Base-by-base conservation (phyloP, 2,888 invertebrate genomes). In the Thera britannica region DNA sequence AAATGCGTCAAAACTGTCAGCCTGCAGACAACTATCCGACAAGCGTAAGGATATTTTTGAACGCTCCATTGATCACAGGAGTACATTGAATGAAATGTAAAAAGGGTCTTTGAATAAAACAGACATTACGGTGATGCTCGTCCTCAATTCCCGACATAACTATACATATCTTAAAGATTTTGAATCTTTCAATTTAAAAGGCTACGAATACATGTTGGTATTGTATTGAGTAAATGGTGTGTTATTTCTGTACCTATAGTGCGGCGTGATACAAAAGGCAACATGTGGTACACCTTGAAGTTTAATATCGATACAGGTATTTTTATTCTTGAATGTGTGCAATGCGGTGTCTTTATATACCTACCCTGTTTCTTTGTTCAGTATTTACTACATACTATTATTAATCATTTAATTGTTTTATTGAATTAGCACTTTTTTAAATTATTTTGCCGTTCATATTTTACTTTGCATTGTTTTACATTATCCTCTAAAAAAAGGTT, bases 261-360 rank as follows among this genome's bases (percentile, higher is more conserved):
- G 58, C 55, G 62, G 58, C 62, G 44, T 62, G 12, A 12, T 52
- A 49, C 62, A 55, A 62, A 67, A 54, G 58, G 55, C 55, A 44
- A 11, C 48, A 59, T 62, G 67, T 67, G 62, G 62, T 54, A 67
- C 67, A 62, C 67, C 62, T 67, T 67, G 67, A 67, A 54, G 58
- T 55, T 63, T 58, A 56, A 44, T 57, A 58, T 70, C 48, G 61
- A 66, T 64, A 58, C 60, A 52, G 51, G 60, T 38, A 51, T 56
- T 58, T 62, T 58, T 11, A 52, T 51, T 44, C 52, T 5, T 56
- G 49, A 60, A 65, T 38, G 35, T 9, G 38, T 54, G 58, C 46
- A 67, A 54, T 62, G 36, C 11, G 9, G 41, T 41, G 36, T 61
- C 54, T 34, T 60, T 61, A n/a, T n/a, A n/a, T n/a, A n/a, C n/a